Percentiles rank a stretch among this genome's conserved stretches.
These are phyloP conservation scores for Linyphia triangularis DNA, from an alignment of 2,888 invertebrate genomes.

Conservation along the genomic window DNA sequence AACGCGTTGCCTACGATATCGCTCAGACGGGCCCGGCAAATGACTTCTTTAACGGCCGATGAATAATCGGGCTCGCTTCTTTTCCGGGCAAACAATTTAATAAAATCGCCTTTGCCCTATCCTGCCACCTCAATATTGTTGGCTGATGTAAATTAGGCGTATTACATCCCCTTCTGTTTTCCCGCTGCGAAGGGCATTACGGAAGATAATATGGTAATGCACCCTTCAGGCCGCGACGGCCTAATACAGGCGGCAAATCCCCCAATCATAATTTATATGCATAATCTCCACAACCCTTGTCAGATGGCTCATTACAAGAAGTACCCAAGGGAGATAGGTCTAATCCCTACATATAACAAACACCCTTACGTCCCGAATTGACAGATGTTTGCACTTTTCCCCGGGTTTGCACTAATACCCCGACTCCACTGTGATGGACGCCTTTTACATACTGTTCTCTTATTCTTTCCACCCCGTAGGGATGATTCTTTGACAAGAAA, in stretches of 20 bases:
- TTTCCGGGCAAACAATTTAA: conserved; percentile 75
- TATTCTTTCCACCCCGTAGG: conserved; percentile 52
- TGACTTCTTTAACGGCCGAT: conserved; percentile 73
- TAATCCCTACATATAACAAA: conserved; percentile 75
- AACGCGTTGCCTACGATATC: conserved; percentile 23
- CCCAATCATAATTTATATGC: conserved; percentile 76
- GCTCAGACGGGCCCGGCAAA: too few species aligned
- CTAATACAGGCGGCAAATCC: conserved; percentile 75
- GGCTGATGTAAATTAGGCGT: conserved; percentile 75
- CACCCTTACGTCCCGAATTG: conserved; percentile 69
- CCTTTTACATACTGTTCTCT: conserved; percentile 73
- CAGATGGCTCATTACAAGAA: conserved; percentile 75
- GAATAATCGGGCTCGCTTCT: conserved; percentile 68
- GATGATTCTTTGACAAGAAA: conserved; percentile 55
- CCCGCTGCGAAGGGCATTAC: conserved; percentile 61
- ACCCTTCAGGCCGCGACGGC: conserved; percentile 73
- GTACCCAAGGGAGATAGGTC: conserved; percentile 72
- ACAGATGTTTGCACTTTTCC: conserved; percentile 75
- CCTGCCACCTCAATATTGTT: conserved; percentile 75
- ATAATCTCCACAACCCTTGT: conserved; percentile 74
- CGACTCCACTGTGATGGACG: conserved; percentile 71
- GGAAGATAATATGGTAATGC: conserved; percentile 75
- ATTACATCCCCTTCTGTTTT: conserved; percentile 66
- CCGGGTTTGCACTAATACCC: conserved; percentile 72
- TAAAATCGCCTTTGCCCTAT: conserved; percentile 76